Evolutionary conservation across 2,797 vertebrate genomes (phyloP).

Genomic region (Centroberyx gerrardi): DNA sequence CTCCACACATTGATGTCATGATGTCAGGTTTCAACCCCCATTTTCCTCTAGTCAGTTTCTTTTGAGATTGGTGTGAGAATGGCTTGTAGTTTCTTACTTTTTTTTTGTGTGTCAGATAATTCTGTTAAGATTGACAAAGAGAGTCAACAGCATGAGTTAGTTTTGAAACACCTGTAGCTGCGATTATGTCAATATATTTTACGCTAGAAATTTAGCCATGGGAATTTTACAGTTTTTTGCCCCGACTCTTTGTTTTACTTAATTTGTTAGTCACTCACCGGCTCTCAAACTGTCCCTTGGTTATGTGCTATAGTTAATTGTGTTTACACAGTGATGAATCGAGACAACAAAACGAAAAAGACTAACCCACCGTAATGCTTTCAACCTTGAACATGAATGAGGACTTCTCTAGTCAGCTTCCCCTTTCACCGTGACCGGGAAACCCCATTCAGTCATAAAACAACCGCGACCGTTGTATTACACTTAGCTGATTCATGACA

Average conservation of each 20-base stretch:
- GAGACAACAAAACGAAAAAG: not conserved
- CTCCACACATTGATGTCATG: slow-evolving; percentile 46
- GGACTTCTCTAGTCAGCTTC: slow-evolving; percentile 25
- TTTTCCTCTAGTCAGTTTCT: not conserved
- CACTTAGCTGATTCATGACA: slow-evolving; percentile 35
- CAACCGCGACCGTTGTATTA: not conserved
- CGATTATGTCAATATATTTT: no score
- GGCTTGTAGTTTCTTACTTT: not conserved
- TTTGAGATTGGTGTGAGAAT: not conserved
- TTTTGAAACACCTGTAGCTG: no score
- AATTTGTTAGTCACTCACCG: no score
- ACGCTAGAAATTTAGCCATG: no score
- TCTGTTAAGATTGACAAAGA: not conserved
- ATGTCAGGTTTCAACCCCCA: not conserved
- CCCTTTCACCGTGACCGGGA: slow-evolving; percentile 32
- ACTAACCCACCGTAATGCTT: no score
- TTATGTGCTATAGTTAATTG: not conserved
- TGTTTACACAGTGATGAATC: not conserved
- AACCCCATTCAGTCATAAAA: slow-evolving; percentile 29
- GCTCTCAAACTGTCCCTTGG: no score
- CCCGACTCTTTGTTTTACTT: no score
- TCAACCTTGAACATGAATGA: slow-evolving; percentile 6
- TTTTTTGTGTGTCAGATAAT: not conserved
- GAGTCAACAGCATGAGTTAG: no score
- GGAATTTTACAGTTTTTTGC: not conserved